Conservation (phyloP, 2,888 invertebrate species). For the Drosophila prostipennis region DNA sequence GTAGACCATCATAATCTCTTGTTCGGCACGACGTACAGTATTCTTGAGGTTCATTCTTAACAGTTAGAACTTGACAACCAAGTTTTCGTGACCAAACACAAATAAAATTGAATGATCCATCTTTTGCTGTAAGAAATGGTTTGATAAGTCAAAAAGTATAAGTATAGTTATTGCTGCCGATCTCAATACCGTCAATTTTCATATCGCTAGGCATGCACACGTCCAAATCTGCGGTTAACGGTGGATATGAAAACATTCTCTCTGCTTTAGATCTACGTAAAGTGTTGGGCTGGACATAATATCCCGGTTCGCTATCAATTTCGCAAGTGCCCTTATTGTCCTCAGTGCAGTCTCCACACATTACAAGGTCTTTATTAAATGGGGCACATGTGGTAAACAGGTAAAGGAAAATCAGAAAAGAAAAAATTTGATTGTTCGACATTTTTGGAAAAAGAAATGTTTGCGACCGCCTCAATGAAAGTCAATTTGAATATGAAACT, state of each 20-base stretch:
- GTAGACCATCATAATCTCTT: too few species aligned
- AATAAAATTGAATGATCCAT: too few species aligned
- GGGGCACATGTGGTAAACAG: neutral
- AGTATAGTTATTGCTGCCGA: neutral
- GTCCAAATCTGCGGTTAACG: neutral
- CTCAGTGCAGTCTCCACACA: neutral
- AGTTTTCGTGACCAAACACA: neutral
- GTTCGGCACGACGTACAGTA: too few species aligned
- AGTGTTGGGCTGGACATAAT: too few species aligned
- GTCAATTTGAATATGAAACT: too few species aligned
- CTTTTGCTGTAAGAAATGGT: neutral
- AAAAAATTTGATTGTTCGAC: too few species aligned
- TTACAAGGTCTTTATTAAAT: neutral
- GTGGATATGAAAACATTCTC: too few species aligned
- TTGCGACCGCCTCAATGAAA: too few species aligned
- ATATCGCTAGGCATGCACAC: neutral
- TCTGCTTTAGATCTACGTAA: too few species aligned
- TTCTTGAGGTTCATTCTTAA: too few species aligned
- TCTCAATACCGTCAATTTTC: neutral
- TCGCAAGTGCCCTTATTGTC: neutral
- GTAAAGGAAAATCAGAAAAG: too few species aligned
- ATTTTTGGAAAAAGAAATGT: too few species aligned
- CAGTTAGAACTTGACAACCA: neutral
- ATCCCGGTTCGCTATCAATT: neutral
- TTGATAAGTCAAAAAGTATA: neutral